Conservation (phyloP, 2,797 vertebrate genomes). For the Acanthopagrus latus region DNA sequence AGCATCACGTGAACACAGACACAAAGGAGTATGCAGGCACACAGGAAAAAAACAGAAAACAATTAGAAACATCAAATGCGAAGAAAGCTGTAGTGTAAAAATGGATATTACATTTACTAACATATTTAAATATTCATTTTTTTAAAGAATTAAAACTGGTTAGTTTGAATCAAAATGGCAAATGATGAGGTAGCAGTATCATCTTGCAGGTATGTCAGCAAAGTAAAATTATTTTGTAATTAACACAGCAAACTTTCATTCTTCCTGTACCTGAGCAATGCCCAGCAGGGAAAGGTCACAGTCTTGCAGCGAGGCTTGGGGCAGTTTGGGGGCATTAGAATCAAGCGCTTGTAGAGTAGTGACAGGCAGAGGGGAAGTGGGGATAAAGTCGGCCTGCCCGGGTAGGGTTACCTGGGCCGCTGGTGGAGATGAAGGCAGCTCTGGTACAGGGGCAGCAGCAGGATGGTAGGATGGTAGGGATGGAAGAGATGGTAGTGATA, state of each 20-base stretch:
- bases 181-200: conserved; percentile 32
- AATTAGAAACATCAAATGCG: conserved; percentile 44
- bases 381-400: conserved; percentile 74
- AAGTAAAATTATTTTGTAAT: conserved; percentile 33
- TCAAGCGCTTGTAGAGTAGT: conserved; percentile 82
- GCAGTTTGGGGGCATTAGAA: conserved; percentile 83
- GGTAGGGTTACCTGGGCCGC: conserved; percentile 76
- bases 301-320: conserved; percentile 86
- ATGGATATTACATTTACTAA: conserved; percentile 16
- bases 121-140: not conserved
- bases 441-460: conserved; percentile 73
- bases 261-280: conserved; percentile 86
- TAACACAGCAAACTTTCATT: conserved; percentile 49
- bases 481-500: conserved; percentile 74
- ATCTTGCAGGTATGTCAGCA: conserved; percentile 43
- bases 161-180: conserved; percentile 55
- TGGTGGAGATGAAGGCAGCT: conserved; percentile 75
- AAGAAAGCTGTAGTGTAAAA: conserved; percentile 23
- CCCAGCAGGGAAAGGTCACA: conserved; percentile 85
- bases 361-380: conserved; percentile 79
- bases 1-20: conserved; percentile 56
- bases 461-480: conserved; percentile 73
- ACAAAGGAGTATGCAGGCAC: conserved; percentile 43
- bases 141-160: conserved; percentile 33
- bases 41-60: conserved; percentile 58